Evolutionary conservation across 2,888 invertebrate species (phyloP).

Genomic region (Parasteatoda lunata): DNA sequence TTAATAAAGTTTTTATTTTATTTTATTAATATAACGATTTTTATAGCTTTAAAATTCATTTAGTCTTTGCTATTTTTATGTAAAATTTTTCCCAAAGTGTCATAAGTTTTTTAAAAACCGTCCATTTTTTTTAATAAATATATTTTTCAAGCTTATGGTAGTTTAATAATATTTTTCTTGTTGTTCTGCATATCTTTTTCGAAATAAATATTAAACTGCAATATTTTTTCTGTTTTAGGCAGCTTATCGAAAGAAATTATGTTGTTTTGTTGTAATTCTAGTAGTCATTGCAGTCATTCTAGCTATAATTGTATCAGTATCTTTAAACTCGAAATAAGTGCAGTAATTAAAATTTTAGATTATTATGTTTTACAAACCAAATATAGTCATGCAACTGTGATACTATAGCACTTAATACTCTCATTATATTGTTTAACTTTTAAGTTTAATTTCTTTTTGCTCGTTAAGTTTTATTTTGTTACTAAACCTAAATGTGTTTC

Average conservation of each 20-base stretch:
- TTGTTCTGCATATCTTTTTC: neutral
- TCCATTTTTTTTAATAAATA: no score
- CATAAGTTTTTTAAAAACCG: neutral
- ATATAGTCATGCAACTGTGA: constrained; percentile 66
- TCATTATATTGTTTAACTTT: neutral
- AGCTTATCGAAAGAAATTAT: constrained; percentile 57
- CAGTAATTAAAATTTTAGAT: neutral
- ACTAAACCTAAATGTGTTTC: neutral
- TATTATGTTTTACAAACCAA: constrained; percentile 23
- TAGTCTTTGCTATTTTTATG: neutral
- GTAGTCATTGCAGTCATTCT: constrained; percentile 42
- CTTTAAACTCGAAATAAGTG: constrained; percentile 21
- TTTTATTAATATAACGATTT: no score
- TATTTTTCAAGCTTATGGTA: no score
- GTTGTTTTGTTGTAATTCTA: constrained; percentile 52
- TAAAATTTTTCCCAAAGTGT: neutral
- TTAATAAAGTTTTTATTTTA: no score
- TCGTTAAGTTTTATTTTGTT: neutral
- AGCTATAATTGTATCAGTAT: constrained; percentile 43
- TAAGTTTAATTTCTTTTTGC: no score
- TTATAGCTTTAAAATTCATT: no score
- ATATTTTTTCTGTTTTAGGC: constrained; percentile 43
- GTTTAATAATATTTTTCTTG: neutral
- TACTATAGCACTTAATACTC: constrained; percentile 28
- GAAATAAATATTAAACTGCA: neutral